phyloP scores from a whole-genome alignment of 2,888 invertebrate genomes.

The Falcaria lacertinaria region DNA sequence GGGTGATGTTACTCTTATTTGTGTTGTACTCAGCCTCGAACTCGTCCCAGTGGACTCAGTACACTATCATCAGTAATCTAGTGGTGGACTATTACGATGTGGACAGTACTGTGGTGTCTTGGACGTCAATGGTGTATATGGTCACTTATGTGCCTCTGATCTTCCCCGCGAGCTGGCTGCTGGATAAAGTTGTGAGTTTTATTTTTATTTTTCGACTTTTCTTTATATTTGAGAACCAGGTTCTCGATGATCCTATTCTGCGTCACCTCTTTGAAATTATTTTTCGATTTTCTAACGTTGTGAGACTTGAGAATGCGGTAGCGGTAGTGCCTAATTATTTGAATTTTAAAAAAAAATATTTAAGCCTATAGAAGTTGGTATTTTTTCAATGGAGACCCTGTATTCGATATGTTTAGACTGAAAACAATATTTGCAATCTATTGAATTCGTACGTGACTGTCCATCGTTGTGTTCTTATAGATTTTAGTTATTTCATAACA shows the following conservation, averaged over 20 bases:
- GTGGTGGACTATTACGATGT: slow-evolving; percentile 87
- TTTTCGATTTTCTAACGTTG: no score
- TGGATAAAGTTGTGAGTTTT: slow-evolving; percentile 92
- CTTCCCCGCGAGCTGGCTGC: slow-evolving; percentile 96
- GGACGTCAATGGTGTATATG: slow-evolving; percentile 99
- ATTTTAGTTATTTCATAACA: no score
- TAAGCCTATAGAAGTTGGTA: background rate
- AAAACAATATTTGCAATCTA: background rate
- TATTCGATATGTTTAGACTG: background rate
- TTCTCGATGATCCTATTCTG: no score
- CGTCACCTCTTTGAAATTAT: no score
- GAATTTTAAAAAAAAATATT: no score
- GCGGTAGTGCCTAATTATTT: no score
- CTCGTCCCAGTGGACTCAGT: slow-evolving; percentile 97
- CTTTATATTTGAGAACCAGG: no score
- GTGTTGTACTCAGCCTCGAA: slow-evolving; percentile 93
- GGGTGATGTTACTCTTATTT: slow-evolving; percentile 91
- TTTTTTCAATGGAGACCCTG: background rate
- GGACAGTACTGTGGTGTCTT: slow-evolving; percentile 86
- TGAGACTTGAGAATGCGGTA: no score
- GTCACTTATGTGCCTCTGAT: slow-evolving; percentile 97
- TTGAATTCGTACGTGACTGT: background rate
- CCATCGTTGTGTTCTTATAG: no score
- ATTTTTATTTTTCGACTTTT: no score
- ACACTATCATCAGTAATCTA: slow-evolving; percentile 93